Conservation (phyloP, 1,140 invertebrate species). For the Hylaeus anthracinus region DNA sequence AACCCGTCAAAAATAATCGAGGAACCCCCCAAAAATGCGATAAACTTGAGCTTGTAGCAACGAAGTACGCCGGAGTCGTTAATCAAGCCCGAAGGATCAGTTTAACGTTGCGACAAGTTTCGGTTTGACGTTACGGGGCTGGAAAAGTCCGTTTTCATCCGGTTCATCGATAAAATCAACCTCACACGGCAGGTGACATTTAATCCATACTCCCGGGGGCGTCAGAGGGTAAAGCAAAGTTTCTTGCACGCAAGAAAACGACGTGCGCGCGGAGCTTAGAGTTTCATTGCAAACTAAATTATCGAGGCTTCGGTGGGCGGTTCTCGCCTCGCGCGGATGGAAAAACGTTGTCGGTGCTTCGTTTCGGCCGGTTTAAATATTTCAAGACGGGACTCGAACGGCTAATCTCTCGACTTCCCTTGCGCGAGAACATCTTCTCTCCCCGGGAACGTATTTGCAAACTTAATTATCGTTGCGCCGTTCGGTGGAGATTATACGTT, state of each 20-base stretch:
- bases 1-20: too few relatives aligned
- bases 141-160: constrained; percentile 32
- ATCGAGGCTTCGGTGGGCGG: constrained; percentile 12
- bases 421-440: background rate
- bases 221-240: constrained; percentile 13
- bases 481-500: constrained; percentile 39
- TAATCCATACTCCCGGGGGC: constrained; percentile 16
- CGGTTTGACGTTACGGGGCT: constrained; percentile 6
- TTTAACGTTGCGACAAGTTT: constrained; percentile 22
- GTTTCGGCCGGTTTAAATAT: constrained; percentile 27
- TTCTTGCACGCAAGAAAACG: constrained; percentile 40
- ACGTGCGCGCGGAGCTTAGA: constrained; percentile 7
- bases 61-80: background rate
- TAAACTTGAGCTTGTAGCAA: constrained; percentile 3
- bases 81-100: constrained; percentile 24
- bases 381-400: constrained; percentile 20
- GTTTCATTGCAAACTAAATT: constrained; percentile 50
- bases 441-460: constrained; percentile 25
- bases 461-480: constrained; percentile 55
- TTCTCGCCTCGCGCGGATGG: constrained; percentile 4
- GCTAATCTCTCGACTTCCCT: constrained; percentile 29
- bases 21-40: background rate
- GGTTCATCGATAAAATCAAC: constrained; percentile 42
- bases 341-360: constrained; percentile 1
- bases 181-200: constrained; percentile 27